These are phyloP conservation scores for Actinopyga echinites DNA, from an alignment of 53 echinoderm and acorn worm species.

Conservation along the genomic window DNA sequence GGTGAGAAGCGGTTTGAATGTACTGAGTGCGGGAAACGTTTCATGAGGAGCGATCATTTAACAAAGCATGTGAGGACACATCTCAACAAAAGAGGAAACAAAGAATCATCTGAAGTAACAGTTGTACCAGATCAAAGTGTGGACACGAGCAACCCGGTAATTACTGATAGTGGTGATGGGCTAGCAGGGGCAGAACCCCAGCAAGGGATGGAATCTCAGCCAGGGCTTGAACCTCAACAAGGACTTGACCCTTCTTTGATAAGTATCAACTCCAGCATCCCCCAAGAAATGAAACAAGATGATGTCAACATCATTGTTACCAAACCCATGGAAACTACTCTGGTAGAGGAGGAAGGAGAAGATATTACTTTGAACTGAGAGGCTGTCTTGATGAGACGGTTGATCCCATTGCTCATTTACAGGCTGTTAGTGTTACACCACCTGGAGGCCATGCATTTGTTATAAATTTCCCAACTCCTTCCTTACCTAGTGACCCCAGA, in stretches of 20 bases:
- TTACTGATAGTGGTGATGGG: too few species aligned
- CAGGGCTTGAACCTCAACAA: too few species aligned
- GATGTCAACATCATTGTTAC: neutral
- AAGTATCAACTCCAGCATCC: neutral
- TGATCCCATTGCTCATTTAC: too few species aligned
- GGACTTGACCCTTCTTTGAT: neutral
- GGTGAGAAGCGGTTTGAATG: conserved; percentile 93
- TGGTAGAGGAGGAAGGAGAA: neutral
- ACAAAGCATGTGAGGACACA: conserved; percentile 91
- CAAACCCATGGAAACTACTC: neutral
- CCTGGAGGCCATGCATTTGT: too few species aligned
- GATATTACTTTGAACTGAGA: neutral
- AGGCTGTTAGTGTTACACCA: too few species aligned
- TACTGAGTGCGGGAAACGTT: conserved; percentile 72
- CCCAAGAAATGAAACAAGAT: neutral
- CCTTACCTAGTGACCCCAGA: too few species aligned
- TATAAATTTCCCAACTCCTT: too few species aligned
- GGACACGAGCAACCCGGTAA: too few species aligned
- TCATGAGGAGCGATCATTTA: conserved; percentile 97
- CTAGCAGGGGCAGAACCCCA: too few species aligned
- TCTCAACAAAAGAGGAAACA: conserved; percentile 49
- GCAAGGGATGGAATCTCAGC: too few species aligned
- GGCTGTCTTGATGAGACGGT: too few species aligned
- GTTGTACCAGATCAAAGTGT: too few species aligned
- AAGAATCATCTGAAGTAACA: neutral